Base-by-base conservation (phyloP, 2,797 vertebrate genomes). In the Chelon labrosus region DNA sequence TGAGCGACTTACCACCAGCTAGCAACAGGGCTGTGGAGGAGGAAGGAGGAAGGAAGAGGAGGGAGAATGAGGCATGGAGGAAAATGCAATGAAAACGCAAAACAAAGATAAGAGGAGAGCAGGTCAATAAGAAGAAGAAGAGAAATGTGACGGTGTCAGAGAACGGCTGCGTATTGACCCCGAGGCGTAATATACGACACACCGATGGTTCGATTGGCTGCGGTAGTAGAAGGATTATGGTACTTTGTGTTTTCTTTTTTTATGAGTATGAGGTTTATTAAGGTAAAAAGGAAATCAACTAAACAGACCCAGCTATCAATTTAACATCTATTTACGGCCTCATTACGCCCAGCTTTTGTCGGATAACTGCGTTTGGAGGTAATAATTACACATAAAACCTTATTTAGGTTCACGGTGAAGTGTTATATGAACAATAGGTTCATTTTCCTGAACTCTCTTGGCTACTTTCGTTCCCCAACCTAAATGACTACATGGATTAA, bases 11-110 rank as follows among this genome's bases (percentile, higher is more conserved):
- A 98, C 97, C 95, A 84, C 94, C 94, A 25, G 95, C 95, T 90
- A 98, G 95, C 90, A 98, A 95, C 88, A 95, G 90, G 82, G 95
- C 97, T 98, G 94, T 90, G 89, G 73, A 66, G 52, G 68, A 77
- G 35, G 46, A 56, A 19, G 54, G 37, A 58, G 41, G 42, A 31
- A 31, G 27, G 44, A 25, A 4, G 31, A 62, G 60, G 19, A 53
- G 35, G 17, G 20, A 42, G 44, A 55, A 51, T 19, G 46, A 59
- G 56, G 27, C 10, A 65, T 69, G 75, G 73, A 80, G 46, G 70
- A 75, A 75, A 63, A 57, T 37, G 25, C 3, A 41, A 76, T 77
- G 83, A 88, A 74, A 75, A 82, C 57, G 77, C 61, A 84, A 73
- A 76, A 73, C 50, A 63, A 1, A 54, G 49, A 75, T 42, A 79